A percentile compares a stretch with the other conserved stretches of the same genome.
phyloP scores from a whole-genome alignment of 2,797 vertebrate species.

The Pempheris klunzingeri region DNA sequence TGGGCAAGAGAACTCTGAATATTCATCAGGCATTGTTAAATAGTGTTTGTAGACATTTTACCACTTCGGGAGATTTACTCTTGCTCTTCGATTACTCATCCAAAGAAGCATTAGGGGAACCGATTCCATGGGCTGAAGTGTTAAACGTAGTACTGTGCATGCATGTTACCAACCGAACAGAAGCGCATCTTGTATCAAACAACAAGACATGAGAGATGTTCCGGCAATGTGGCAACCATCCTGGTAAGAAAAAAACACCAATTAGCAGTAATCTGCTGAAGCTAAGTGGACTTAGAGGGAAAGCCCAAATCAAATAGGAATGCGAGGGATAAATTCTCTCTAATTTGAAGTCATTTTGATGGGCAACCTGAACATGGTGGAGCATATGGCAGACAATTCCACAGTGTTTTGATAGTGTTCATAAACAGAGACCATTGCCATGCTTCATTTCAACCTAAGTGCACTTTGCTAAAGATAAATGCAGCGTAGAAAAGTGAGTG shows the following conservation, averaged over 20 bases:
- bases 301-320: conserved; percentile 71
- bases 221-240: conserved; percentile 30
- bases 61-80: conserved; percentile 69
- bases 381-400: conserved; percentile 83
- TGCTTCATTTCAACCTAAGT: conserved; percentile 80
- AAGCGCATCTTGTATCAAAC: conserved; percentile 33
- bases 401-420: conserved; percentile 76
- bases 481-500: conserved; percentile 64
- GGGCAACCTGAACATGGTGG: conserved; percentile 62
- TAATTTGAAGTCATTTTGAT: conserved; percentile 70
- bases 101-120: conserved; percentile 59
- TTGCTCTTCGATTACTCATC: conserved; percentile 62
- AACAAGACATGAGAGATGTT: conserved; percentile 47
- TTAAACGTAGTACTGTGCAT: conserved; percentile 33
- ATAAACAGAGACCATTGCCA: conserved; percentile 73
- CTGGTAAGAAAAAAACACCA: conserved; percentile 49
- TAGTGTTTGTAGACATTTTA: conserved; percentile 79
- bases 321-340: conserved; percentile 66
- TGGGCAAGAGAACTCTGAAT: conserved; percentile 75
- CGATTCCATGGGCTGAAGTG: conserved; percentile 30
- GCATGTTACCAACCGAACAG: conserved; percentile 37
- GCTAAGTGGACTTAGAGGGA: conserved; percentile 63
- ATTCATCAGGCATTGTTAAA: conserved; percentile 86
- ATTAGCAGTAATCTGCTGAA: conserved; percentile 72
- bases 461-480: conserved; percentile 78